Base-by-base conservation (phyloP, 2,888 invertebrate species). In the Orthosia incerta region DNA sequence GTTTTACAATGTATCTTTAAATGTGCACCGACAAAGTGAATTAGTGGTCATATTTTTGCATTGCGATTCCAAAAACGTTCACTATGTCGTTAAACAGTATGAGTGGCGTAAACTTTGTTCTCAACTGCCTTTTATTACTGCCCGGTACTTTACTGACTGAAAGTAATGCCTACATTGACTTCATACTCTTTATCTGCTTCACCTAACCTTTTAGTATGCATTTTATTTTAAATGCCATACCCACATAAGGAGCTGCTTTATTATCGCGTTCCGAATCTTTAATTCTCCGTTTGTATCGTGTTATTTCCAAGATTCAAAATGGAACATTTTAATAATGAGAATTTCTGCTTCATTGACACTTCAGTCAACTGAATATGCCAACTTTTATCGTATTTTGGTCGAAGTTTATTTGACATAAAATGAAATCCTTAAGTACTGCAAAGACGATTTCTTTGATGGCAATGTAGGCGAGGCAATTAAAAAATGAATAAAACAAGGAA, bases 391-490 rank as follows among this genome's bases (percentile, higher is more conserved):
- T 68, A 63, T 67, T 71, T 74, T 71, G 48, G 59, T 64, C 51
- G 51, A 59, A 76, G 63, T 68, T 65, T 74, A 26, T 72, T 83
- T 66, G 72, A 56, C n/a, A 50, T 64, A 64, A 74, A 81, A 71
- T 79, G 50, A 65, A 59, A 57, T 70, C 48, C 57, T 60, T 73
- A 74, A 79, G 70, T 71, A 71, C 71, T 71, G 63, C 56, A 73
- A 67, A 72, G 63, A 61, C 51, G 59, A 79, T 72, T 78, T 67
- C 71, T 81, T 81, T 80, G 66, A 76, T 69, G 71, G 62, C 75
- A 78, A 89, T 90, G 93, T 93, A 94, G 94, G 94, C 93, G 94
- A 93, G 87, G 90, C 89, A 94, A 94, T 94, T 93, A 94, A 95
- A 93, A 94, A 93, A 92, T 90, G 90, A 94, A 91, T 92, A 93